phyloP scores from a whole-genome alignment of 2,888 invertebrate species.

The Xanthostigma xanthostigma region DNA sequence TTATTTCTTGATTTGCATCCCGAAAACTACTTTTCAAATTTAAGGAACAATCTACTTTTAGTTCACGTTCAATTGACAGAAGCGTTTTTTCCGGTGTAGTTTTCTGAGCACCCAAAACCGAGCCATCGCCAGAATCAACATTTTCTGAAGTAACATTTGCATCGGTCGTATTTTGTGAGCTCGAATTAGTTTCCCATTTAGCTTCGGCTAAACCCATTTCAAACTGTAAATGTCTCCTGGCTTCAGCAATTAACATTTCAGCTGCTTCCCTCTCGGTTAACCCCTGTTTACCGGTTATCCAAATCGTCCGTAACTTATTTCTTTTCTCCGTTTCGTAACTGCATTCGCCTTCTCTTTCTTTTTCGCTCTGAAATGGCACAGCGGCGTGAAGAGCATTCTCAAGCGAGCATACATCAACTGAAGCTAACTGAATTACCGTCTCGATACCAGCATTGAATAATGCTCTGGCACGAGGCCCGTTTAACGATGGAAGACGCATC shows the following conservation, averaged over 20 bases:
- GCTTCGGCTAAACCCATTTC: slow-evolving; percentile 60
- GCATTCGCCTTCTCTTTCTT: slow-evolving; percentile 55
- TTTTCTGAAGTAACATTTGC: slow-evolving; percentile 19
- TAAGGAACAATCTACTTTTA: no score
- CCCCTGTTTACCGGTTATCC: slow-evolving; percentile 66
- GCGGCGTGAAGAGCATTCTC: slow-evolving; percentile 65
- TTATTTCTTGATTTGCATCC: no score
- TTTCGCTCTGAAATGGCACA: slow-evolving; percentile 73
- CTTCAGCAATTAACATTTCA: slow-evolving; percentile 57
- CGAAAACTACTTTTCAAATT: no score
- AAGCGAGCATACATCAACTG: slow-evolving; percentile 48
- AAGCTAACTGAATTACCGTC: slow-evolving; percentile 63
- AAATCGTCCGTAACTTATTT: slow-evolving; percentile 53
- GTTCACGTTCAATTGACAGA: no score
- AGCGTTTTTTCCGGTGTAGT: no score
- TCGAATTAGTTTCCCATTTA: slow-evolving; percentile 39
- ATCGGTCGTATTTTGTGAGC: slow-evolving; percentile 21
- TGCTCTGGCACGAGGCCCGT: slow-evolving; percentile 69
- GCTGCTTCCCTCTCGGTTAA: slow-evolving; percentile 74
- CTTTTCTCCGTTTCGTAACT: slow-evolving; percentile 46
- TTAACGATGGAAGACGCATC: slow-evolving; percentile 68
- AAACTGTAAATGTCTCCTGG: slow-evolving; percentile 51
- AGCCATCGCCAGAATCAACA: no score
- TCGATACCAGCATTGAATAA: slow-evolving; percentile 70
- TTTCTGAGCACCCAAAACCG: no score